phyloP scores from a whole-genome alignment of 2,113 vertebrate species.

The Archocentrus centrarchus region DNA sequence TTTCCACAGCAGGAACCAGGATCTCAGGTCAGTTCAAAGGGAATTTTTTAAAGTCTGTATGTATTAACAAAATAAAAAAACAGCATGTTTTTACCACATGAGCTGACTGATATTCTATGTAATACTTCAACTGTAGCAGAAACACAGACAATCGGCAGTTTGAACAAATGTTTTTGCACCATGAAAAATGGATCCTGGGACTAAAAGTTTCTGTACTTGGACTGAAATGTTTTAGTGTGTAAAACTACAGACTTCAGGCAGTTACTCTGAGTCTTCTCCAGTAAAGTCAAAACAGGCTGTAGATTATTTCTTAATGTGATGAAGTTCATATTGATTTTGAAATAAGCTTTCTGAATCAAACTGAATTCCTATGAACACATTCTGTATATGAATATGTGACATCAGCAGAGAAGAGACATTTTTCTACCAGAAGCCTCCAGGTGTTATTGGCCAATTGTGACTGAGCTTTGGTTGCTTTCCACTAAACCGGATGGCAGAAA shows the following conservation, averaged over 20 bases:
- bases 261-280: no score
- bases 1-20: no score
- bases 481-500: neutral
- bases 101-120: neutral
- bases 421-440: neutral
- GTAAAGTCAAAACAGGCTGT: no score
- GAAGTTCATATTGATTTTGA: no score
- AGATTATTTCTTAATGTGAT: no score
- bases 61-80: no score
- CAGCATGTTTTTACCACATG: fast-evolving
- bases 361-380: no score
- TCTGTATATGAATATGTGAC: neutral
- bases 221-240: neutral
- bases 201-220: neutral
- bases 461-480: no score
- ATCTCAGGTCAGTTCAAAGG: neutral
- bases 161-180: no score
- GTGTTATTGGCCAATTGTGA: no score
- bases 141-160: neutral
- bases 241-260: neutral
- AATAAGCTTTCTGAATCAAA: no score
- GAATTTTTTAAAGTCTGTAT: neutral
- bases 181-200: neutral
- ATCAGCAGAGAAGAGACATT: neutral
- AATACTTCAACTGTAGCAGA: neutral